Percentiles rank a stretch among this genome's conserved stretches.
Conservation (phyloP, 2,888 invertebrate genomes). For the Anorthoa munda region DNA sequence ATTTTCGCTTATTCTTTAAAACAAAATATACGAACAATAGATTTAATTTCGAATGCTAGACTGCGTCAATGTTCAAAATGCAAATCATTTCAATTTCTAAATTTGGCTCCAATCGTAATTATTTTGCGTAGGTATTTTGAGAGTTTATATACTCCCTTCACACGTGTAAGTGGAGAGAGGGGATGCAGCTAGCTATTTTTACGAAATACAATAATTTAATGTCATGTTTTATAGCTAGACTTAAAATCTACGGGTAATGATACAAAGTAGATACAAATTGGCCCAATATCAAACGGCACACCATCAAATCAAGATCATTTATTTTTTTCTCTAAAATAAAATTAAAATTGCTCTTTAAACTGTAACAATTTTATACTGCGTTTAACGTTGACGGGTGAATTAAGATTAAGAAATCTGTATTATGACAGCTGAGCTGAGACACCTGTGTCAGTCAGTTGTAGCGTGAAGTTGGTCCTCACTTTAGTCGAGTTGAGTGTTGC, state of each 20-base stretch:
- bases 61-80: constrained; percentile 66
- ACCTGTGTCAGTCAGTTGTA: constrained; percentile 13
- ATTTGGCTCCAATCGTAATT: constrained; percentile 70
- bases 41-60: constrained; percentile 15
- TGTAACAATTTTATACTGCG: constrained; percentile 12
- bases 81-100: constrained; percentile 76
- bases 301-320: background rate
- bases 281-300: constrained; percentile 5
- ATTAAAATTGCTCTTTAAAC: constrained; percentile 1
- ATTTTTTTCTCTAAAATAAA: background rate
- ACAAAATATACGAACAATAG: constrained; percentile 6
- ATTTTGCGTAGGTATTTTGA: constrained; percentile 62
- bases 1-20: background rate
- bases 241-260: background rate
- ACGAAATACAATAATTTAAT: constrained; percentile 23
- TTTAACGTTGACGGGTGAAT: background rate
- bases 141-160: constrained; percentile 44
- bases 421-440: constrained; percentile 31
- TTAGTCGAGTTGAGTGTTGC: constrained; percentile 25
- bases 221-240: constrained; percentile 5
- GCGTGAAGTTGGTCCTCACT: constrained; percentile 26
- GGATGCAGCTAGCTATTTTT: constrained; percentile 25
- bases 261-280: constrained; percentile 11
- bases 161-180: constrained; percentile 40
- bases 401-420: constrained; percentile 8